Conservation (phyloP, 2,888 invertebrate genomes). For the Keiferia lycopersicella region DNA sequence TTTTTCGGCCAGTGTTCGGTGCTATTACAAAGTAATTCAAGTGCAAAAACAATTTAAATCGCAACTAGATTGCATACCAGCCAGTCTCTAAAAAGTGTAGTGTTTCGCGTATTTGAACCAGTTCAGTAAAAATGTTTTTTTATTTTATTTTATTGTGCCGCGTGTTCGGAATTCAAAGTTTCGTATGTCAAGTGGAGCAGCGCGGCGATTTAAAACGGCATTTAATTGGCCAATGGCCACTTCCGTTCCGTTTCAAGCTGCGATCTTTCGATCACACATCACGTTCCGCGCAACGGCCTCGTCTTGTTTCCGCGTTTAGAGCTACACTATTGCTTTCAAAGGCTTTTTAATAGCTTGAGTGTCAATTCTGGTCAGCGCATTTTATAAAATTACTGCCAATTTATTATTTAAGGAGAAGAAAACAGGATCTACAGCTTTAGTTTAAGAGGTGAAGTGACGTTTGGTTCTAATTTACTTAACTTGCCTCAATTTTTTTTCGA, state of each 20-base stretch:
- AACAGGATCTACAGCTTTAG: too few relatives aligned
- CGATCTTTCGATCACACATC: conserved; percentile 44
- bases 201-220: conserved; percentile 27
- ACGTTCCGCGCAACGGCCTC: conserved; percentile 53
- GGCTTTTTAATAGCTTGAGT: conserved; percentile 50
- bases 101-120: background rate
- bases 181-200: conserved; percentile 13
- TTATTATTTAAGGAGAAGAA: too few relatives aligned
- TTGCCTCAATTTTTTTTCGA: too few relatives aligned
- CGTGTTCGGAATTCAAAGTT: conserved; percentile 18
- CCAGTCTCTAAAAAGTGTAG: conserved; percentile 18
- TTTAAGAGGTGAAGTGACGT: too few relatives aligned
- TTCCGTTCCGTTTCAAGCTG: conserved; percentile 37
- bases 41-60: too few relatives aligned
- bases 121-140: conserved; percentile 7
- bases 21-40: too few relatives aligned
- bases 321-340: conserved; percentile 66
- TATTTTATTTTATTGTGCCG: background rate
- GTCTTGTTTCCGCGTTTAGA: conserved; percentile 53
- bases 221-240: conserved; percentile 28
- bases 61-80: too few relatives aligned
- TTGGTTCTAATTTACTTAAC: too few relatives aligned
- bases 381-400: too few relatives aligned
- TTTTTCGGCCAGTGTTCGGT: too few relatives aligned
- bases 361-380: too few relatives aligned